These are phyloP conservation scores for Vandiemenella viatica DNA, from an alignment of 2,888 invertebrate species.

Conservation along the genomic window DNA sequence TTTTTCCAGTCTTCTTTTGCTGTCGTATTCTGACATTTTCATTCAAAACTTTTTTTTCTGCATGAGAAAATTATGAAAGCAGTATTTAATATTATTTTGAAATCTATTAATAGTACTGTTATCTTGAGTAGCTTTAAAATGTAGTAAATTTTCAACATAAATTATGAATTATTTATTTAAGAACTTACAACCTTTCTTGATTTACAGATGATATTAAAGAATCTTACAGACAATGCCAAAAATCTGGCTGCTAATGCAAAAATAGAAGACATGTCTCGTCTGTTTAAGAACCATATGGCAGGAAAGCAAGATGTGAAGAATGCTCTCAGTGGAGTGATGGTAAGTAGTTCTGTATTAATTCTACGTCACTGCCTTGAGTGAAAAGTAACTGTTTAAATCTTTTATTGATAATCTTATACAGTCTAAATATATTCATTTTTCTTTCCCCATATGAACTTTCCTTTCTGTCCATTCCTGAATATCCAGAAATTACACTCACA, in stretches of 20 bases:
- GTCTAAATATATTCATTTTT: too few relatives aligned
- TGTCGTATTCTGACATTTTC: too few relatives aligned
- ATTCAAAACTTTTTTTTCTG: background rate
- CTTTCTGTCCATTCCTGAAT: too few relatives aligned
- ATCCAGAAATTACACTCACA: too few relatives aligned
- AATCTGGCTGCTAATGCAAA: constrained; percentile 93
- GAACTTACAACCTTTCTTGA: too few relatives aligned
- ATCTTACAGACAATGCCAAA: constrained; percentile 80
- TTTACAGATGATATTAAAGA: constrained; percentile 82
- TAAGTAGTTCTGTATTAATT: constrained; percentile 30
- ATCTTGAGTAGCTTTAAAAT: too few relatives aligned
- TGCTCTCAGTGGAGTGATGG: constrained; percentile 88
- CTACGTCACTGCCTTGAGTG: background rate
- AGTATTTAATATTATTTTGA: too few relatives aligned
- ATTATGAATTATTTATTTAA: background rate
- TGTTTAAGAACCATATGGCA: constrained; percentile 86
- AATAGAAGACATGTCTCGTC: constrained; percentile 93
- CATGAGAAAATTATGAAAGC: background rate
- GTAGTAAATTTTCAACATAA: too few relatives aligned
- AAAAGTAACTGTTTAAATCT: background rate
- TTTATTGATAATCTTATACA: background rate
- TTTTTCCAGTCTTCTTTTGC: too few relatives aligned
- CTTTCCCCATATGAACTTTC: too few relatives aligned
- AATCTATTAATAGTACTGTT: too few relatives aligned
- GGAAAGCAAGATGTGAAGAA: constrained; percentile 86